Evolutionary conservation across 1,140 invertebrate genomes (phyloP).

Genomic region (Cheumatopsyche charites): DNA sequence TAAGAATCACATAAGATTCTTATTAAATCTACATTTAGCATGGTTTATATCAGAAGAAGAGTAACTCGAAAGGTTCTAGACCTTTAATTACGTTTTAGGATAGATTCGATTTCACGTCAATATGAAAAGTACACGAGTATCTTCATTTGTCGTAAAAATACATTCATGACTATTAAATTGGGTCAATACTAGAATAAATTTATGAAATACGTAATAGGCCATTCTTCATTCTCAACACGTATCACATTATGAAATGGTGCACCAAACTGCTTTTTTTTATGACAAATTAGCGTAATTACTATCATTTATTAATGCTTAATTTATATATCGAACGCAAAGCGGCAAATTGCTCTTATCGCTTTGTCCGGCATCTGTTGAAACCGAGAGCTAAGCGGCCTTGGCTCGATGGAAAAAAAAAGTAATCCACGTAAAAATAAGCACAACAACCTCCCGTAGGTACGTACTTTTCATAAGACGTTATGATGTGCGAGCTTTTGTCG

Average conservation of each 20-base stretch:
- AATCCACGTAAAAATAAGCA: background rate
- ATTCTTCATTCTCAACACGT: no score
- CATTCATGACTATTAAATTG: no score
- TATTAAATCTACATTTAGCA: no score
- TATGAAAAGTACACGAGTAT: no score
- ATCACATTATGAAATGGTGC: background rate
- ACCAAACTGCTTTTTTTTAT: background rate
- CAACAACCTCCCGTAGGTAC: background rate
- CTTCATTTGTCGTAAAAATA: no score
- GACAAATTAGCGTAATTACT: background rate
- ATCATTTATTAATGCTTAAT: conserved; percentile 4
- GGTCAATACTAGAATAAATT: no score
- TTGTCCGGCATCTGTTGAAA: conserved; percentile 8
- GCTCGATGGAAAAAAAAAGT: background rate
- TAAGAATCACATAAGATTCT: no score
- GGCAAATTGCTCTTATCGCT: conserved; percentile 9
- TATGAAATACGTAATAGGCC: no score
- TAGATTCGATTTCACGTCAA: no score
- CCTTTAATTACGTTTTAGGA: no score
- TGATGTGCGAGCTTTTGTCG: conserved; percentile 18
- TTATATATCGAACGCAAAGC: background rate
- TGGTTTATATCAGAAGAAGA: no score
- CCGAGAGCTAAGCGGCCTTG: background rate
- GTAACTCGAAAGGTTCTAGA: no score
- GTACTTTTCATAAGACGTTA: conserved; percentile 10